Conservation (phyloP, 2,888 invertebrate genomes). For the Heliconius cydno region DNA sequence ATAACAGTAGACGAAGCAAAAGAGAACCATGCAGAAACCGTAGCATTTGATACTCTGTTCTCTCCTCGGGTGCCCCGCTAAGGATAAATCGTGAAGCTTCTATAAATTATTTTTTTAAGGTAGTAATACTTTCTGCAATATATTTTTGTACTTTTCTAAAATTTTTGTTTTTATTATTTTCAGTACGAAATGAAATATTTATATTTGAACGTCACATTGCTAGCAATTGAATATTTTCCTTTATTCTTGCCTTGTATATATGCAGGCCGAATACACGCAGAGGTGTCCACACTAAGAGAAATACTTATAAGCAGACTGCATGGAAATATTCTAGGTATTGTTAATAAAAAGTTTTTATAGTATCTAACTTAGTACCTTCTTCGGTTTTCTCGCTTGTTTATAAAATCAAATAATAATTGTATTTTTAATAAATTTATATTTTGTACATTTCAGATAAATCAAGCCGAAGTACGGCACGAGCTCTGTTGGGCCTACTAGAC, state of each 20-base stretch:
- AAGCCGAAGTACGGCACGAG: slow-evolving; percentile 64
- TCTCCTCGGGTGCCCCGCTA: too few species aligned
- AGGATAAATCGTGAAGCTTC: too few species aligned
- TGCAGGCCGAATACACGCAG: slow-evolving; percentile 59
- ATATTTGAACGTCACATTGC: slow-evolving; percentile 2
- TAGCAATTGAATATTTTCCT: slow-evolving; percentile 54
- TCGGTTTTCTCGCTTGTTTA: too few species aligned
- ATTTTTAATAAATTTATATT: neutral
- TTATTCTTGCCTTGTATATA: slow-evolving; percentile 63
- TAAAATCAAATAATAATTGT: too few species aligned
- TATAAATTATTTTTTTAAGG: too few species aligned
- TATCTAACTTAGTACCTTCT: neutral
- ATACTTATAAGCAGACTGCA: slow-evolving; percentile 66
- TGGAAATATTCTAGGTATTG: slow-evolving; percentile 60
- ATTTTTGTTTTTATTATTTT: neutral
- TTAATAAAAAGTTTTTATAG: neutral
- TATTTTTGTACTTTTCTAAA: neutral
- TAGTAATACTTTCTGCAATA: too few species aligned
- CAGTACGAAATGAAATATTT: neutral
- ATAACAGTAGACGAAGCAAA: too few species aligned
- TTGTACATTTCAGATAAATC: slow-evolving; percentile 62
- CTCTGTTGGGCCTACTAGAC: slow-evolving; percentile 67
- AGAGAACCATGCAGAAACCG: too few species aligned
- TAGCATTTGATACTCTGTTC: too few species aligned
- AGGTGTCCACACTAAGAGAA: slow-evolving; percentile 60